These are phyloP conservation scores for Drosophila parthenogenetica DNA, from an alignment of 2,888 invertebrate genomes.

Conservation along the genomic window DNA sequence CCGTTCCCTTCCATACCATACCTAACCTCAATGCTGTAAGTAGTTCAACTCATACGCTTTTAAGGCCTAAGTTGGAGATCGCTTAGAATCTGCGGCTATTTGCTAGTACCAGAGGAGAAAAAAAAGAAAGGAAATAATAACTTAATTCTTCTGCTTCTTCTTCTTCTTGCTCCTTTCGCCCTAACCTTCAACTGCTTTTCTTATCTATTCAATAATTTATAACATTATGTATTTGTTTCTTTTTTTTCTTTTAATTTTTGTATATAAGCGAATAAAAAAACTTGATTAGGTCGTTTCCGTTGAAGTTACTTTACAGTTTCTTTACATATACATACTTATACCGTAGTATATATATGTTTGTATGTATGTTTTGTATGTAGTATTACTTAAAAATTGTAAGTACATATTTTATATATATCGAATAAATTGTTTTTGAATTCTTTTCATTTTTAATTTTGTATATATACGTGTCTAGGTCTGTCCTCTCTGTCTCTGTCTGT, in stretches of 20 bases:
- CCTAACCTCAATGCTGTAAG: conserved; percentile 24
- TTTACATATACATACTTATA: conserved; percentile 59
- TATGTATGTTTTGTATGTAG: conserved; percentile 14
- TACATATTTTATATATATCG: conserved; percentile 17
- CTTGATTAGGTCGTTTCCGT: conserved; percentile 65
- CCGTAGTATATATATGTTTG: conserved; percentile 30
- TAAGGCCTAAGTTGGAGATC: conserved; percentile 21
- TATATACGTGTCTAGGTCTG: conserved; percentile 24
- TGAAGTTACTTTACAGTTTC: conserved; percentile 63
- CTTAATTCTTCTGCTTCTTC: no score
- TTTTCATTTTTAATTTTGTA: conserved; percentile 20
- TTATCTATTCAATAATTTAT: conserved; percentile 47
- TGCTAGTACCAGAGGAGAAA: conserved; percentile 16
- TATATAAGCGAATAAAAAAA: conserved; percentile 77
- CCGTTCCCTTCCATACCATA: conserved; percentile 15
- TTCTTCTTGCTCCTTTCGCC: no score
- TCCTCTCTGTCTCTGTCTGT: conserved; percentile 32
- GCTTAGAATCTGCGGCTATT: conserved; percentile 42
- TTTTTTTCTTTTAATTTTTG: conserved; percentile 36
- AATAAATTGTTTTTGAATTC: conserved; percentile 36
- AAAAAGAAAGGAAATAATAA: not conserved
- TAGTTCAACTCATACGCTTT: conserved; percentile 15
- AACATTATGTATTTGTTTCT: conserved; percentile 52
- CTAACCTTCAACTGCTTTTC: not conserved
- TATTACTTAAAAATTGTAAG: no score